Evolutionary conservation across 2,113 vertebrate species (phyloP).

Genomic region (Nothobranchius kuhntae): DNA sequence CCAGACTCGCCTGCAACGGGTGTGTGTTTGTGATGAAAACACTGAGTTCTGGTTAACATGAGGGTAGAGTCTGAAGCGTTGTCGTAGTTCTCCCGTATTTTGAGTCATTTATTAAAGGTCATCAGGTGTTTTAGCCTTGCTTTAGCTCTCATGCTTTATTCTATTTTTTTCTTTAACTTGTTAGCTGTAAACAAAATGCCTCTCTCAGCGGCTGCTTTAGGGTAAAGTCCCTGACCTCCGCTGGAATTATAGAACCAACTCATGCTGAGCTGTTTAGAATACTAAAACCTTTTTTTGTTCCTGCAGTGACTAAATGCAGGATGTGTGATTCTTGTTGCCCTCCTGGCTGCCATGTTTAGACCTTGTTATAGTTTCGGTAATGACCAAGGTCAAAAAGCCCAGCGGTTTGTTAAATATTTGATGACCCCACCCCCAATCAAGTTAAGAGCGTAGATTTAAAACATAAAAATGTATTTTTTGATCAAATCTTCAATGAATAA

Average conservation of each 20-base stretch:
- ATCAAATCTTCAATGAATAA: too few species aligned
- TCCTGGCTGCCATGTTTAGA: slow-evolving; percentile 9
- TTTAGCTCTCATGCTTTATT: neutral
- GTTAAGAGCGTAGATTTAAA: too few species aligned
- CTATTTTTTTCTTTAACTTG: neutral
- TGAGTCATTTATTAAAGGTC: slow-evolving; percentile 1
- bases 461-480: too few species aligned
- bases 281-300: slow-evolving; percentile 19
- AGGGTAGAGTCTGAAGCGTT: too few species aligned
- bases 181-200: slow-evolving; percentile 3
- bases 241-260: slow-evolving; percentile 22
- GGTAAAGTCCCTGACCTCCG: slow-evolving; percentile 28
- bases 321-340: neutral
- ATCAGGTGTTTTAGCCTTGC: neutral
- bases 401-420: slow-evolving; percentile 17
- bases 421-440: neutral
- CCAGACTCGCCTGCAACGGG: too few species aligned
- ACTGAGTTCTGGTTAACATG: too few species aligned
- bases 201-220: slow-evolving; percentile 10
- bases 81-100: neutral
- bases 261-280: slow-evolving; percentile 18
- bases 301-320: neutral
- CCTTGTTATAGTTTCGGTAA: neutral
- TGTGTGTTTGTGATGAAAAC: too few species aligned
- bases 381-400: slow-evolving; percentile 24